A percentile compares a stretch with the other conserved stretches of the same genome.
Conservation (phyloP, 1,140 invertebrate species). For the Rhagoletis zephyria region DNA sequence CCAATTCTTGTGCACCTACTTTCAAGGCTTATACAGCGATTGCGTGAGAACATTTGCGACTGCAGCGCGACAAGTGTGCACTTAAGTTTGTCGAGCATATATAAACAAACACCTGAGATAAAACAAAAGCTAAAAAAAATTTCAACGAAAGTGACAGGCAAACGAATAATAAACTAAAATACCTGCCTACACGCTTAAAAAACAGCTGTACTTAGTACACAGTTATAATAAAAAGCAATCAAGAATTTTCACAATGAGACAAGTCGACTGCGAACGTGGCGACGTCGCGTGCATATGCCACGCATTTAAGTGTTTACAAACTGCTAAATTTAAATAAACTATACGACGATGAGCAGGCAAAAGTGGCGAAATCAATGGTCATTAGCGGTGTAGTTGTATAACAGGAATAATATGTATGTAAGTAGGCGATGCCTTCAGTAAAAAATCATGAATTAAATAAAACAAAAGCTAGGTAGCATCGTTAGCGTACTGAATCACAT, state of each 20-base stretch:
- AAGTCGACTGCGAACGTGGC: no score
- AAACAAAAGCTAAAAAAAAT: not conserved
- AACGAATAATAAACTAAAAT: not conserved
- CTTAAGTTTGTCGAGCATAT: not conserved
- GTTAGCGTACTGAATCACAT: no score
- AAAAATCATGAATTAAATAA: no score
- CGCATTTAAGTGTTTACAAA: not conserved
- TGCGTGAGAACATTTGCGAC: no score
- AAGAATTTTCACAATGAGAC: no score
- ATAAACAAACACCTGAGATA: not conserved
- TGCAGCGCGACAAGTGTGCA: no score
- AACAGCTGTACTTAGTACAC: not conserved
- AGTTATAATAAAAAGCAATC: not conserved
- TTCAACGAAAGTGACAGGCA: not conserved
- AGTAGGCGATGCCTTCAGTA: no score
- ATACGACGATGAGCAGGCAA: not conserved
- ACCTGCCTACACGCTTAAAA: not conserved
- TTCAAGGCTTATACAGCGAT: no score
- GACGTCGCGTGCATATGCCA: slow-evolving; percentile 6
- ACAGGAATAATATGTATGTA: no score
- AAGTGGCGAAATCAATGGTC: not conserved
- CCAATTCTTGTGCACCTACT: no score
- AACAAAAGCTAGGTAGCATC: no score
- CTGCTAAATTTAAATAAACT: not conserved
- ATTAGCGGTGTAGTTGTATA: not conserved